These are phyloP conservation scores for Nebria salina DNA, from an alignment of 2,888 invertebrate genomes.

Conservation along the genomic window DNA sequence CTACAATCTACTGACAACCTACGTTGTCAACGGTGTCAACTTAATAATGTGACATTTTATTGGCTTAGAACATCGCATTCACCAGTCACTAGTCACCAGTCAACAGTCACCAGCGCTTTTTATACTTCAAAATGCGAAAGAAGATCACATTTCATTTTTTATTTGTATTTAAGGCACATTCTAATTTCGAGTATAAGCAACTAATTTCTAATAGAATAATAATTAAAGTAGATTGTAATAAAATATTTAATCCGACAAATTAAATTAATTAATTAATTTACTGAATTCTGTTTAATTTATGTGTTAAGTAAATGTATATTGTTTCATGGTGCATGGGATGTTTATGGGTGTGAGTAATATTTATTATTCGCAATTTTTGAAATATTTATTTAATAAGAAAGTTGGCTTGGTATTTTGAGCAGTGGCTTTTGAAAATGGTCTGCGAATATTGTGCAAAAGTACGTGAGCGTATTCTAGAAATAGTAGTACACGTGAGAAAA, in stretches of 20 bases:
- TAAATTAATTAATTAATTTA: background rate
- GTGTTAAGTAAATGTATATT: background rate
- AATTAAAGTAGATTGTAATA: background rate
- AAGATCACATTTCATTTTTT: too few relatives aligned
- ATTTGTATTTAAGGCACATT: too few relatives aligned
- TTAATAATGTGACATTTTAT: slow-evolving; percentile 40
- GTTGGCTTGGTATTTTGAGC: background rate
- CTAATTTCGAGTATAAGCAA: too few relatives aligned
- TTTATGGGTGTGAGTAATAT: slow-evolving; percentile 29
- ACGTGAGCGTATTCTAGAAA: background rate
- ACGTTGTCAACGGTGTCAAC: slow-evolving; percentile 25
- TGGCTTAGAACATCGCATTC: slow-evolving; percentile 14
- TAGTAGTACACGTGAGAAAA: background rate
- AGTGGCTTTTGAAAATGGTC: background rate
- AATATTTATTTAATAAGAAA: background rate
- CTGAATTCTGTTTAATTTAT: background rate
- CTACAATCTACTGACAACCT: slow-evolving; percentile 21
- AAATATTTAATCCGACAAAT: background rate
- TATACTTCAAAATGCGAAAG: slow-evolving; percentile 27
- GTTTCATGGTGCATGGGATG: slow-evolving; percentile 6
- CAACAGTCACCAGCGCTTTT: background rate
- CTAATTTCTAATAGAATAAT: too few relatives aligned
- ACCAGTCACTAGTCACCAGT: background rate
- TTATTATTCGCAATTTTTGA: background rate
- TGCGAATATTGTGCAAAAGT: background rate